These are phyloP conservation scores for Lasioglossum morio DNA, from an alignment of 2,888 invertebrate species.

Conservation along the genomic window DNA sequence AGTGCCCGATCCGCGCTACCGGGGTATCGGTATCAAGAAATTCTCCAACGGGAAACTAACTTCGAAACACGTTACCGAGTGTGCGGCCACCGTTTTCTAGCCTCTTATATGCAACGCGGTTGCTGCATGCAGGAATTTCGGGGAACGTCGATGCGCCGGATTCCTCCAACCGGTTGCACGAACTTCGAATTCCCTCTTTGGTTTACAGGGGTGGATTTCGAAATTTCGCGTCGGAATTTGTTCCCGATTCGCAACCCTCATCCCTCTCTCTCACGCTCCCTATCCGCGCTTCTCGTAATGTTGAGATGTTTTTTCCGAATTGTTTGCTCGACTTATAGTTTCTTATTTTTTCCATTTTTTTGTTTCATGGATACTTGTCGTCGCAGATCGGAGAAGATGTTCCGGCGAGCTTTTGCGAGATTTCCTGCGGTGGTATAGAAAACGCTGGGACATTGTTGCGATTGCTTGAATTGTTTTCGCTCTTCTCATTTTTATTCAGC, in stretches of 20 bases:
- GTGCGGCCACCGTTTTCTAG: slow-evolving; percentile 19
- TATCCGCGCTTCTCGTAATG: not conserved
- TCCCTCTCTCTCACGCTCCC: not conserved
- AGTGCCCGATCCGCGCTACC: not conserved
- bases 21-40: slow-evolving; percentile 15
- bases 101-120: slow-evolving; percentile 19
- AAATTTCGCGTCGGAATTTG: slow-evolving; percentile 18
- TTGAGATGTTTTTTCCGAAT: not conserved
- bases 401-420: not conserved
- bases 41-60: slow-evolving; percentile 15
- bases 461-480: slow-evolving; percentile 3
- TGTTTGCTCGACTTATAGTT: not conserved
- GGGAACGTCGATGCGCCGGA: slow-evolving; percentile 52
- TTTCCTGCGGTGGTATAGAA: not conserved
- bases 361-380: not conserved
- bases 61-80: not conserved
- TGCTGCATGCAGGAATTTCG: slow-evolving; percentile 22
- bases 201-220: slow-evolving; percentile 7
- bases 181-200: slow-evolving; percentile 18
- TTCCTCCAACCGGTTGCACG: slow-evolving; percentile 35
- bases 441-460: not conserved
- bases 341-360: not conserved
- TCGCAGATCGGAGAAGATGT: not conserved
- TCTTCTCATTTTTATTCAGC: not conserved
- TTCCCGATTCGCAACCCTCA: not conserved